Conservation (phyloP, 2,113 vertebrate genomes). For the Gambusia holbrooki region DNA sequence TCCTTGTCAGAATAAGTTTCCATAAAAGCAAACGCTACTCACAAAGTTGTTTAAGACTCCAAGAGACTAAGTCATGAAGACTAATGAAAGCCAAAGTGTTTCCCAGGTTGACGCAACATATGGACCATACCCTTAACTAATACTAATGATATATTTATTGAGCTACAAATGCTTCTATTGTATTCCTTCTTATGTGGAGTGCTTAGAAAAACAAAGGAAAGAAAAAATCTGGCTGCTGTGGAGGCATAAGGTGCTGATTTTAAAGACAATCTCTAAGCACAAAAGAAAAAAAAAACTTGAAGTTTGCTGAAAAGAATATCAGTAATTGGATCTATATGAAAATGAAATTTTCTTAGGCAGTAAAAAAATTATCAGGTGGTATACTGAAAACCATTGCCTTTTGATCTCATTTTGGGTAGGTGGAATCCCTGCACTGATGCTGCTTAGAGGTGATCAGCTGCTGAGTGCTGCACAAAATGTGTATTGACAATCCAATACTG, state of each 20-base stretch:
- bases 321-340: conserved; percentile 21
- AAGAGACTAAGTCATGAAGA: neutral
- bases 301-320: conserved; percentile 4
- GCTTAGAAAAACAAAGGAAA: neutral
- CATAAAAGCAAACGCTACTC: neutral
- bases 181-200: neutral
- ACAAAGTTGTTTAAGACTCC: neutral
- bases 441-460: conserved; percentile 34
- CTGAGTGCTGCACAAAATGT: conserved; percentile 29
- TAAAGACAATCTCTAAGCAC: neutral
- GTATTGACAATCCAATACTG: conserved; percentile 55
- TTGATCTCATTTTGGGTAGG: neutral
- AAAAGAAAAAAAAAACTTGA: neutral
- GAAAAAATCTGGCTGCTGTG: neutral
- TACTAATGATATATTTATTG: too few relatives aligned
- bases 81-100: neutral
- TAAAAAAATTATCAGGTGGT: conserved; percentile 28
- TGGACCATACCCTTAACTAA: too few relatives aligned
- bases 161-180: too few relatives aligned
- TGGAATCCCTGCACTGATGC: neutral
- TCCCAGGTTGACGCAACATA: too few relatives aligned
- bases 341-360: conserved; percentile 21
- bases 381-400: conserved; percentile 25
- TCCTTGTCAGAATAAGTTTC: neutral
- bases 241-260: neutral